Base-by-base conservation (phyloP, 2,888 invertebrate species). In the Tenthredo scrophulariae region DNA sequence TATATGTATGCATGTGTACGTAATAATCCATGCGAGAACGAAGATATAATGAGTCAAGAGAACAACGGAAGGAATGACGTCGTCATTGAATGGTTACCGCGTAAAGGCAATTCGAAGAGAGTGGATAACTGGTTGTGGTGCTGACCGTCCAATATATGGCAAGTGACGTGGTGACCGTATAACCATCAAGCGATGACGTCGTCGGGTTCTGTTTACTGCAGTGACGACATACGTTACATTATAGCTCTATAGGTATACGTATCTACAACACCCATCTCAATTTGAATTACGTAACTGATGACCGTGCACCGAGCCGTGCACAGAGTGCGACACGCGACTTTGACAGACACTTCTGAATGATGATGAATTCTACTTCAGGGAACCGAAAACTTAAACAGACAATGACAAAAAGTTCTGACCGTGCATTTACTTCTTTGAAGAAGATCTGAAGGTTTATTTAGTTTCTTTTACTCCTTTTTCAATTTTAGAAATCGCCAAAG, bases 41-140 rank as follows among this genome's bases (percentile, higher is more conserved):
- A 7, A 46, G 10, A 7, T 46, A 46, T 46, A 40, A 83, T 83
- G 83, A 67, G 83, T 83, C 83, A 83, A 70, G 83, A 62, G 46
- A 43, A 46, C 33, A 67, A 37, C 67, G 67, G 50, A 83, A 46
- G 67, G 83, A 83, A 67, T 83, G 83, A 83, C 83, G 83, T 83
- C 43, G 83, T 46, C 80, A 67, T 70, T 33, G 46, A 83, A 70
- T 70, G 22, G 67, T 83, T 67, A 83, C 65, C 33, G 33, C 33
- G 83, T 83, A 70, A 46, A 67, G n/a, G 15, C 40, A 37, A 83
- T n/a, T 67, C 46, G 70, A 83, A 50, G 83, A 67, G 83, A 83
- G 43, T 83, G 83, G 83, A 83, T 83, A 83, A 70, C 83, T 83
- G 83, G 83, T 83, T 83, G 83, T 22, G 18, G 83, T 58, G 18